These are phyloP conservation scores for Patella pellucida DNA, from an alignment of 2,888 invertebrate genomes.

Conservation along the genomic window DNA sequence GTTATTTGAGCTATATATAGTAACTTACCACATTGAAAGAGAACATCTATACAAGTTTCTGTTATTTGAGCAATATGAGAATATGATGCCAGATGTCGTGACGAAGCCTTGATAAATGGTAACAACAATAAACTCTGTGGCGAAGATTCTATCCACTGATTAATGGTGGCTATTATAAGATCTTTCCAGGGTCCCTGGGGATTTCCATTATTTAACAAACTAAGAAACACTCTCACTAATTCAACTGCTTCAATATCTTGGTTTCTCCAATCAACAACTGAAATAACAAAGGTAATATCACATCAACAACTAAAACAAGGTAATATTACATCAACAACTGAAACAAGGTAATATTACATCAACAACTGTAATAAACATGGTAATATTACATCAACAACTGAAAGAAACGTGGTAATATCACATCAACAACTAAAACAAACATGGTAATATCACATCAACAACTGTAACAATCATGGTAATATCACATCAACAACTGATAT, in stretches of 20 bases:
- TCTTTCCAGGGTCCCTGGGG: slow-evolving; percentile 51
- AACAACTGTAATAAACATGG: too few relatives aligned
- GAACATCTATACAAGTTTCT: slow-evolving; percentile 63
- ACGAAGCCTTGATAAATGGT: slow-evolving; percentile 63
- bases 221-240: slow-evolving; percentile 61
- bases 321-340: slow-evolving; percentile 55
- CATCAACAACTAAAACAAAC: too few relatives aligned
- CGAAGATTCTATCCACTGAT: slow-evolving; percentile 65
- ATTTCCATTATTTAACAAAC: slow-evolving; percentile 66
- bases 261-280: slow-evolving; percentile 46
- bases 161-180: slow-evolving; percentile 52
- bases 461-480: too few relatives aligned
- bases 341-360: background rate
- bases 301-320: too few relatives aligned
- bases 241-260: slow-evolving; percentile 61
- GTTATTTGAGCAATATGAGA: slow-evolving; percentile 59
- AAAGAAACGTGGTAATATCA: too few relatives aligned
- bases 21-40: slow-evolving; percentile 50
- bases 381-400: too few relatives aligned
- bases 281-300: background rate
- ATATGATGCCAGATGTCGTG: slow-evolving; percentile 61
- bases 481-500: too few relatives aligned
- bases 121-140: slow-evolving; percentile 63
- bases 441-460: too few relatives aligned
- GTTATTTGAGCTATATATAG: background rate